phyloP scores from a whole-genome alignment of 2,888 invertebrate genomes.

The Alentia gelatinosa region DNA sequence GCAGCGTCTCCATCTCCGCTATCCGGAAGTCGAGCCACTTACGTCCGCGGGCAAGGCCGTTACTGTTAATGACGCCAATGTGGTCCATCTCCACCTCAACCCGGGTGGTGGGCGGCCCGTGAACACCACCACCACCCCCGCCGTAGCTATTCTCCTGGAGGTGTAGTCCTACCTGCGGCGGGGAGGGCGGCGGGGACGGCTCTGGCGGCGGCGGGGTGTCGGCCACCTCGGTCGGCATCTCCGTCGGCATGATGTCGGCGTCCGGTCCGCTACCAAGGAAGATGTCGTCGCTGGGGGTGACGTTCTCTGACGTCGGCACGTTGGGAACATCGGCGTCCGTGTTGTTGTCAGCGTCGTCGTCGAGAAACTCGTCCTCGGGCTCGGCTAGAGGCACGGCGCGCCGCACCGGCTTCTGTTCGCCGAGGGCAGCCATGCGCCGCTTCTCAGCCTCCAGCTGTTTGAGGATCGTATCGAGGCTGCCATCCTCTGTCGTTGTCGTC shows the following conservation, averaged over 20 bases:
- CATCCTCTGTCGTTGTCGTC: constrained; percentile 49
- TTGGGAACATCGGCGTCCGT: constrained; percentile 53
- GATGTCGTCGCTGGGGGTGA: constrained; percentile 47
- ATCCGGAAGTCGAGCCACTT: constrained; percentile 38
- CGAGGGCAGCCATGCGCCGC: constrained; percentile 16
- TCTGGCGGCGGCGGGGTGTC: neutral
- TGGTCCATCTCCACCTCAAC: neutral
- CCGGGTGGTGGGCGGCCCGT: neutral
- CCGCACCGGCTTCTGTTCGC: neutral
- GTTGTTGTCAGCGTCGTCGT: constrained; percentile 57
- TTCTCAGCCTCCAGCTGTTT: constrained; percentile 55
- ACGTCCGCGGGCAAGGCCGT: neutral
- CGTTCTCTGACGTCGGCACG: constrained; percentile 47
- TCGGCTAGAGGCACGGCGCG: constrained; percentile 63
- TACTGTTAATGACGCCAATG: constrained; percentile 1
- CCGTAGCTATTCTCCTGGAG: neutral
- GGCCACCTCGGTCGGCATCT: neutral
- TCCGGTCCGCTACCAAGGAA: constrained; percentile 23
- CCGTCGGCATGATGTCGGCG: neutral
- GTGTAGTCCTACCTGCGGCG: neutral
- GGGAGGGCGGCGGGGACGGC: neutral
- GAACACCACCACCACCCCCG: neutral
- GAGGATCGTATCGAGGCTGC: constrained; percentile 54
- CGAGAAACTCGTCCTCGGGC: constrained; percentile 63
- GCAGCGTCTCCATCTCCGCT: constrained; percentile 43